These are phyloP conservation scores for Agrilus planipennis DNA, from an alignment of 1,140 invertebrate species.

Conservation along the genomic window DNA sequence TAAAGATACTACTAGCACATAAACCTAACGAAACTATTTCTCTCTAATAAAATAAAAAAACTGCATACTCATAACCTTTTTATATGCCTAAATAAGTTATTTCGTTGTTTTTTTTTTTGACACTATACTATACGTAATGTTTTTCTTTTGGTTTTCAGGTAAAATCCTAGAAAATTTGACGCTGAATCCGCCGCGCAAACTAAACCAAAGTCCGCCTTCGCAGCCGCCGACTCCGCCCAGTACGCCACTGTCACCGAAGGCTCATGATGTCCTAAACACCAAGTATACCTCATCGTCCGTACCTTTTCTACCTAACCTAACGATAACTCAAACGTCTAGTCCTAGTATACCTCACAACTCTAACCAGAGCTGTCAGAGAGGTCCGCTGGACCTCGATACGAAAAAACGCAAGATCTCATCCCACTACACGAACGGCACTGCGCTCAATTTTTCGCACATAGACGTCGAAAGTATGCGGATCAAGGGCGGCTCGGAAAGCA, in stretches of 20 bases:
- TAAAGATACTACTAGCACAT: too few relatives aligned
- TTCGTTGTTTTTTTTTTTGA: too few relatives aligned
- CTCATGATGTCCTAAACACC: conserved; percentile 13
- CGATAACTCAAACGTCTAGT: conserved; percentile 24
- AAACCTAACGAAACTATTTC: too few relatives aligned
- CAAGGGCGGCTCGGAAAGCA: not conserved
- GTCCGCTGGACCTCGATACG: conserved; percentile 10
- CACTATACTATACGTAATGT: too few relatives aligned
- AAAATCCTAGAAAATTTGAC: conserved; percentile 32
- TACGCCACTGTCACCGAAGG: conserved; percentile 31
- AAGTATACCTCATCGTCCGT: conserved; percentile 14
- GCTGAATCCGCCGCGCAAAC: conserved; percentile 17
- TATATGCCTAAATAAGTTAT: too few relatives aligned
- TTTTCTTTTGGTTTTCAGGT: conserved; percentile 26
- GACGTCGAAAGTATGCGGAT: not conserved
- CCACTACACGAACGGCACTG: conserved; percentile 9
- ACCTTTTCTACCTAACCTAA: conserved; percentile 16
- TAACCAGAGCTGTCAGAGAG: conserved; percentile 7
- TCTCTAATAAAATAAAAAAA: too few relatives aligned
- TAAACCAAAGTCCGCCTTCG: conserved; percentile 17
- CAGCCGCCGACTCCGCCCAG: conserved; percentile 32
- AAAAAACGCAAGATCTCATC: conserved; percentile 2
- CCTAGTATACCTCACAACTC: conserved; percentile 22
- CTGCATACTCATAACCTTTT: too few relatives aligned
- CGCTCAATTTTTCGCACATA: not conserved